A percentile compares a stretch with the other conserved stretches of the same genome.
phyloP scores from a whole-genome alignment of 2,888 invertebrate genomes.

The Crioceris asparagi region DNA sequence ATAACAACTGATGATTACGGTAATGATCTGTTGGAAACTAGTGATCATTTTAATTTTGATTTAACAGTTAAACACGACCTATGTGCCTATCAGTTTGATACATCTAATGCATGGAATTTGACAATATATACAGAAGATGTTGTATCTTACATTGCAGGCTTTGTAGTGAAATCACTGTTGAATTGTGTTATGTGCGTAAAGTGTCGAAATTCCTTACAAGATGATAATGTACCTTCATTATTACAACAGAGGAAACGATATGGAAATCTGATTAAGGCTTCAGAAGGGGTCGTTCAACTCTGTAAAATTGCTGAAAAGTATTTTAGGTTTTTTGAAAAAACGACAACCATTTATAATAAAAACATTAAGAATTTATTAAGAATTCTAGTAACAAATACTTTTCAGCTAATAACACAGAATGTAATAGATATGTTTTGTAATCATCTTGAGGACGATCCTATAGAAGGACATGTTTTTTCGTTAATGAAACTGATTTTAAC shows the following conservation, averaged over 20 bases:
- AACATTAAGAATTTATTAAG: conserved; percentile 2
- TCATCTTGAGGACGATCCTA: neutral
- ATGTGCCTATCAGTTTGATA: neutral
- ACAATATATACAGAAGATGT: conserved; percentile 4
- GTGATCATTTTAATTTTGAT: neutral
- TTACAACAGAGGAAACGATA: conserved; percentile 10
- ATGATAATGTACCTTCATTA: conserved; percentile 5
- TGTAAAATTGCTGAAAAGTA: conserved; percentile 11
- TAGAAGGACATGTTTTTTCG: neutral
- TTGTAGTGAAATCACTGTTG: conserved; percentile 7
- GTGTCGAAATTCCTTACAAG: conserved; percentile 9
- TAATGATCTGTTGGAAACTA: neutral
- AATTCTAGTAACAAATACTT: conserved; percentile 2
- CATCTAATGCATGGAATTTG: neutral
- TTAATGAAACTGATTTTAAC: conserved; percentile 1
- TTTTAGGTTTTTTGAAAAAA: conserved; percentile 10
- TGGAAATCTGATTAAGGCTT: conserved; percentile 9
- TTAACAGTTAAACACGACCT: neutral
- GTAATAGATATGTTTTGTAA: conserved; percentile 1
- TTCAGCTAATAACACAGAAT: conserved; percentile 5
- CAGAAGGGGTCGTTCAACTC: conserved; percentile 7
- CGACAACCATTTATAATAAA: conserved; percentile 10
- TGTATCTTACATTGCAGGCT: conserved; percentile 8
- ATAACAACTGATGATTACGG: neutral
- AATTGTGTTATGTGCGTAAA: conserved; percentile 8